Evolutionary conservation across 2,113 vertebrate genomes (phyloP).

Genomic region (Platichthys flesus): DNA sequence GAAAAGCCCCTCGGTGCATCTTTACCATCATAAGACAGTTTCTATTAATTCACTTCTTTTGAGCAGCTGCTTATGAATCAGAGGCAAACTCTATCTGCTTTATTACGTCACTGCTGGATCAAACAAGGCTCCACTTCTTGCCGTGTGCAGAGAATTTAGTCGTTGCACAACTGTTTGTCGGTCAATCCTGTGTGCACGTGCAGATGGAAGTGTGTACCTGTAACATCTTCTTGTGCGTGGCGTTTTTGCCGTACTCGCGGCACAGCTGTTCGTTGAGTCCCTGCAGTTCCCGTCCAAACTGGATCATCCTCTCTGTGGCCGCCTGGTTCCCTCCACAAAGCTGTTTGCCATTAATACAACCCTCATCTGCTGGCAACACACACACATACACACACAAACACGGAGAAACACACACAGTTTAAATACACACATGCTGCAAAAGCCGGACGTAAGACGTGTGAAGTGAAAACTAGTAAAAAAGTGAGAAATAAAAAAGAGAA

Average conservation of each 20-base stretch:
- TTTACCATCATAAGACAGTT: neutral
- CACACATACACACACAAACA: neutral
- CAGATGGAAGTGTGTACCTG: constrained; percentile 57
- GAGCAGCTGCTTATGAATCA: too few relatives aligned
- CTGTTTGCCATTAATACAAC: constrained; percentile 88
- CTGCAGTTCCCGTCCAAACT: constrained; percentile 97
- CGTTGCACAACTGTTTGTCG: neutral
- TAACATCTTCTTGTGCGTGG: constrained; percentile 84
- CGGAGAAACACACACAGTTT: too few relatives aligned
- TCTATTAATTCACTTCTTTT: neutral
- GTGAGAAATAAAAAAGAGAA: too few relatives aligned
- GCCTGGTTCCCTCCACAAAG: constrained; percentile 96
- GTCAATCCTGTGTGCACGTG: neutral
- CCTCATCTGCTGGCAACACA: constrained; percentile 82
- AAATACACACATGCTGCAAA: too few relatives aligned
- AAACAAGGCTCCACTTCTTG: constrained; percentile 11
- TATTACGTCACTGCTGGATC: neutral
- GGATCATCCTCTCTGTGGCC: constrained; percentile 96
- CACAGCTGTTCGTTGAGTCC: constrained; percentile 93
- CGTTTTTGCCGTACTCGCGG: constrained; percentile 93
- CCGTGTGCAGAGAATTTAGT: neutral
- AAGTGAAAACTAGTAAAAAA: too few relatives aligned
- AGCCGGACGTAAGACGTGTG: too few relatives aligned
- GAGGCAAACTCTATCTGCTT: neutral
- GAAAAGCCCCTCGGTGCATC: too few relatives aligned